Conservation (phyloP, 2,113 vertebrate species). For the Sigmodon hispidus region DNA sequence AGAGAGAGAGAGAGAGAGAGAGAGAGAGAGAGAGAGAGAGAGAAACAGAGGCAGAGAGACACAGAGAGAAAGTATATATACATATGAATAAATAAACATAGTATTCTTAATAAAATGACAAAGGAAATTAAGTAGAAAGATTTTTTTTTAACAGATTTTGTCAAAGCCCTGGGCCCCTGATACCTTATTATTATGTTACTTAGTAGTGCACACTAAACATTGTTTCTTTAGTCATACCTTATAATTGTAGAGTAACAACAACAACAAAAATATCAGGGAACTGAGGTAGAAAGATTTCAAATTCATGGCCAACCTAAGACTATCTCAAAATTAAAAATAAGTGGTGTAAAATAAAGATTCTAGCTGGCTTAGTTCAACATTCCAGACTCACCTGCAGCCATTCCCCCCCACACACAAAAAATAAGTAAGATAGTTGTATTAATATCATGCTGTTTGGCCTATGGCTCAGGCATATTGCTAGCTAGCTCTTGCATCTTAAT, state of each 20-base stretch:
- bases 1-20: no score
- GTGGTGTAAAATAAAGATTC: no score
- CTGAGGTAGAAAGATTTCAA: neutral
- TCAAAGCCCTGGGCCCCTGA: rapidly evolving
- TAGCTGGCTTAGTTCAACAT: no score
- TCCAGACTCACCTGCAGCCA: no score
- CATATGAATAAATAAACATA: neutral
- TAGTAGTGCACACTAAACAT: neutral
- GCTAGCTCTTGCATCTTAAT: no score
- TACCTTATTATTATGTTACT: neutral
- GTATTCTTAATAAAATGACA: neutral
- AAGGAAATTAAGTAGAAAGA: neutral
- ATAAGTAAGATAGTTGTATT: no score
- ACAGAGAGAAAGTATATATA: neutral
- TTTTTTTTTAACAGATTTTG: neutral
- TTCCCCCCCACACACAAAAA: no score
- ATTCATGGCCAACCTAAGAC: neutral
- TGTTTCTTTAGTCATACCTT: neutral
- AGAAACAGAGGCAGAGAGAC: no score
- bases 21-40: no score
- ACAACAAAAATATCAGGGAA: neutral
- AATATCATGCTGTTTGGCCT: no score
- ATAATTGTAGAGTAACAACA: neutral
- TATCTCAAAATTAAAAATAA: neutral
- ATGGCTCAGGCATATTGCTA: no score